phyloP scores from a whole-genome alignment of 2,113 vertebrate species.

The Amia ocellicauda region DNA sequence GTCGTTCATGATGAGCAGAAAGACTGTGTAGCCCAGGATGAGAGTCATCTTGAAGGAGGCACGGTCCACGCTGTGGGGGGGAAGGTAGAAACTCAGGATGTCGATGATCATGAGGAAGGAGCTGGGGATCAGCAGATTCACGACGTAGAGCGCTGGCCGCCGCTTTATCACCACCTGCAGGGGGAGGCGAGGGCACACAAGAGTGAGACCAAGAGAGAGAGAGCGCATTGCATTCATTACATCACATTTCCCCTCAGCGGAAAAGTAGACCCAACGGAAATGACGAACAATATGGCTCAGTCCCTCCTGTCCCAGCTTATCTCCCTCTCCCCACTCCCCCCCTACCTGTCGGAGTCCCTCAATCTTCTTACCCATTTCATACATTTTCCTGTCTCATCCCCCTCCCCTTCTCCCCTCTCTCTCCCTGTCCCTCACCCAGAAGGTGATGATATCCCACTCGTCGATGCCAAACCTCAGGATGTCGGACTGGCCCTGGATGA shows the following conservation, averaged over 20 bases:
- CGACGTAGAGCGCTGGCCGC: constrained; percentile 66
- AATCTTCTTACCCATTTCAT: too few relatives aligned
- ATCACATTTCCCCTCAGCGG: too few relatives aligned
- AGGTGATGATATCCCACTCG: constrained; percentile 76
- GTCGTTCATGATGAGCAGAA: constrained; percentile 75
- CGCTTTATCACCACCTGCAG: constrained; percentile 68
- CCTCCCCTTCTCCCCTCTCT: not conserved
- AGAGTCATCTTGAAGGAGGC: constrained; percentile 75
- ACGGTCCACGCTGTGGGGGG: constrained; percentile 67
- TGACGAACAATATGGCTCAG: too few relatives aligned
- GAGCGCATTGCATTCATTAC: too few relatives aligned
- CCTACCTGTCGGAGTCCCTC: too few relatives aligned
- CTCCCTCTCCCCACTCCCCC: too few relatives aligned
- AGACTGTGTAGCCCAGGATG: constrained; percentile 71
- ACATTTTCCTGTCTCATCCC: too few relatives aligned
- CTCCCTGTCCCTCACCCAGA: constrained; percentile 56
- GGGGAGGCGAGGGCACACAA: not conserved
- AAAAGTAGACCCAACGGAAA: too few relatives aligned
- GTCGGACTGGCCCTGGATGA: constrained; percentile 53
- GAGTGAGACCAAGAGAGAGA: too few relatives aligned
- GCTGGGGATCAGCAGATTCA: constrained; percentile 72
- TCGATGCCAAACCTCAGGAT: constrained; percentile 68
- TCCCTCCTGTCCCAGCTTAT: too few relatives aligned
- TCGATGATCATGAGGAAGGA: constrained; percentile 73
- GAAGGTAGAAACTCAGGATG: constrained; percentile 73